Evolutionary conservation across 1,140 invertebrate genomes (phyloP).

Genomic region (Scaptomyza graminum): DNA sequence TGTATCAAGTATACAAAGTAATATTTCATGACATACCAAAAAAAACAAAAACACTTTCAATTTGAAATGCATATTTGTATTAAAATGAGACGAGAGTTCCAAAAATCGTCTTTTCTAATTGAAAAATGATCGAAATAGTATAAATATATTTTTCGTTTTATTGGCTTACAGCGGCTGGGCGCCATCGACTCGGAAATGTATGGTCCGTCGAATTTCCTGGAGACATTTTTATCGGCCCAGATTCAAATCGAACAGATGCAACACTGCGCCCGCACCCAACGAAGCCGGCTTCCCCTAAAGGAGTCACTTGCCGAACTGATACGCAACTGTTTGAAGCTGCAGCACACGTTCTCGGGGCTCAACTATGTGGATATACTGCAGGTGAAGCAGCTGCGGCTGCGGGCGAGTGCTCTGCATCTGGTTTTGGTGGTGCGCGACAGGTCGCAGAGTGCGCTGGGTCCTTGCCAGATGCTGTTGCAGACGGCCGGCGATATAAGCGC

Average conservation of each 20-base stretch:
- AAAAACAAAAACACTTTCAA: no score
- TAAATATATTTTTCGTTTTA: neutral
- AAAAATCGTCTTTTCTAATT: no score
- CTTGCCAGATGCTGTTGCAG: constrained; percentile 84
- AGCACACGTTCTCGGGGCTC: constrained; percentile 93
- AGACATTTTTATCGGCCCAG: constrained; percentile 90
- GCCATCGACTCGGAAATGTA: constrained; percentile 93
- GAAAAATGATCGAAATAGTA: no score
- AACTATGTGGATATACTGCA: constrained; percentile 89
- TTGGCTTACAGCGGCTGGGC: constrained; percentile 85
- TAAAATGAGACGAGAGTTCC: no score
- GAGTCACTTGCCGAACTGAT: constrained; percentile 85
- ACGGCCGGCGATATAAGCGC: constrained; percentile 76
- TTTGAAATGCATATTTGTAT: no score
- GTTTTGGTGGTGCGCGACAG: constrained; percentile 87
- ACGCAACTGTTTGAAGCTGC: constrained; percentile 89
- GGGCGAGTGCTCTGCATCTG: constrained; percentile 92
- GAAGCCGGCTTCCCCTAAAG: constrained; percentile 74
- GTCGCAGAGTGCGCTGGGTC: constrained; percentile 84
- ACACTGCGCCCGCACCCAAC: constrained; percentile 66
- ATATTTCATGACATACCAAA: no score
- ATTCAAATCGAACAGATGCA: constrained; percentile 85
- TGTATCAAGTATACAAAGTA: no score
- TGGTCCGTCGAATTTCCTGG: constrained; percentile 93
- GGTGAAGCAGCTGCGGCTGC: constrained; percentile 93